Percentiles rank a stretch among this genome's conserved stretches.
phyloP scores from a whole-genome alignment of 2,888 invertebrate genomes.

The Caenorhabditis macrosperma region DNA sequence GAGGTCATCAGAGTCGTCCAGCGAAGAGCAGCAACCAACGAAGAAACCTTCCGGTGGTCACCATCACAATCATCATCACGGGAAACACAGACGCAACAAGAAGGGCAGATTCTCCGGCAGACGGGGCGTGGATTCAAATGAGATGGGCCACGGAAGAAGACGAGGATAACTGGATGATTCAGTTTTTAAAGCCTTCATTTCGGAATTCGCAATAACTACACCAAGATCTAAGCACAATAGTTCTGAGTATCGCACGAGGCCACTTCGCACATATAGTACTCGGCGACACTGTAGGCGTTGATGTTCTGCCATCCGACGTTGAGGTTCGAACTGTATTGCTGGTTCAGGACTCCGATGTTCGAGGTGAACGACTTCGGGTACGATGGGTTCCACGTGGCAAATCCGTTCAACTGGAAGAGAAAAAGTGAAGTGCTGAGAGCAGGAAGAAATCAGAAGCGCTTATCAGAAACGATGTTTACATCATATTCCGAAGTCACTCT shows the following conservation, averaged over 20 bases:
- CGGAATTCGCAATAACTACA: not conserved
- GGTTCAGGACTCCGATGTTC: conserved; percentile 34
- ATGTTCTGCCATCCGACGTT: conserved; percentile 50
- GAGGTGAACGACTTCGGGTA: conserved; percentile 21
- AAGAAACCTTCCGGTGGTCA: too few relatives aligned
- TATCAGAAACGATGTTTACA: not conserved
- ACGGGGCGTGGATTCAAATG: not conserved
- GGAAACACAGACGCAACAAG: too few relatives aligned
- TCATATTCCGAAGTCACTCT: not conserved
- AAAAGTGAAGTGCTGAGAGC: not conserved
- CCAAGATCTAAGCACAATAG: conserved; percentile 35
- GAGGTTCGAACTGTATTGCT: conserved; percentile 11
- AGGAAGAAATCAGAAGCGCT: not conserved
- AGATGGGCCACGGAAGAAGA: not conserved
- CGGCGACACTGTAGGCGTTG: conserved; percentile 35
- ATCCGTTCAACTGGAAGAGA: conserved; percentile 37
- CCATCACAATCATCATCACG: too few relatives aligned
- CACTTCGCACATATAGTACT: conserved; percentile 47
- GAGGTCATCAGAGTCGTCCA: not conserved
- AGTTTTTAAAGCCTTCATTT: not conserved
- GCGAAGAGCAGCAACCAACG: not conserved
- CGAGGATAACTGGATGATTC: not conserved
- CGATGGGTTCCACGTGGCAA: conserved; percentile 37
- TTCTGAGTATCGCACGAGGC: conserved; percentile 40
- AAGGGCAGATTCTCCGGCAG: too few relatives aligned